Evolutionary conservation across 2,113 vertebrate genomes (phyloP), one percentile per base, ranked within the genome.

Genomic region (Phycodurus eques): DNA sequence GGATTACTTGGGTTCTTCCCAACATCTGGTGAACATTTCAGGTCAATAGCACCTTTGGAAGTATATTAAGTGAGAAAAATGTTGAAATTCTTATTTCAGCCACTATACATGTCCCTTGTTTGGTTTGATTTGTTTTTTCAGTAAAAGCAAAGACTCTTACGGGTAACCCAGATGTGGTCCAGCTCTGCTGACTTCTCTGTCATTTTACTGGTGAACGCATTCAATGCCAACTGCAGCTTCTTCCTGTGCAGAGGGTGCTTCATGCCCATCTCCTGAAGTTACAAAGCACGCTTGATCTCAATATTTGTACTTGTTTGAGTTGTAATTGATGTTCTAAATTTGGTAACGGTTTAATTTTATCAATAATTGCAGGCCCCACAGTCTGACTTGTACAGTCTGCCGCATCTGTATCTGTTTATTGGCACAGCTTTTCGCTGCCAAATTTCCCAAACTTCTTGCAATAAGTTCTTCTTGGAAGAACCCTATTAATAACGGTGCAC

Each of bases 131-230:
- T 53, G 27, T 27, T 19, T 60, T 76, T 68, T 10, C 80, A 75
- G 77, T 46, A 20, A 71, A 49, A 75, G 56, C 3, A 54, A 69
- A 27, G 43, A 53, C 73, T 88, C 97, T 92, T 94, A 99, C 96
- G 94, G 72, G 98, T 98, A 82, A 99, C 96, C 98, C 98, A 99
- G 88, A 98, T 96, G 83, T 99, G 93, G 86, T 99, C 95, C 0
- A 99, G 91, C 73, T 96, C 93, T 0, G 95, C 93, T 4, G 96
- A 96, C 84, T 96, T 98, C 79, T 99, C 97, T 42, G 94, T 90
- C 61, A 93, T 92, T 83, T 96, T 98, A 51, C 91, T 86, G 67
- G 91, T 95, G 88, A 98, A 96, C 1, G 96, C 92, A 82, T 88
- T 95, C 62, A 98, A 83, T 63, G 95, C 96, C 71, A 99, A 88